Percentiles rank a stretch among this genome's conserved stretches.
These are phyloP conservation scores for Lasioglossum baleicum DNA, from an alignment of 1,140 invertebrate species.

Conservation along the genomic window DNA sequence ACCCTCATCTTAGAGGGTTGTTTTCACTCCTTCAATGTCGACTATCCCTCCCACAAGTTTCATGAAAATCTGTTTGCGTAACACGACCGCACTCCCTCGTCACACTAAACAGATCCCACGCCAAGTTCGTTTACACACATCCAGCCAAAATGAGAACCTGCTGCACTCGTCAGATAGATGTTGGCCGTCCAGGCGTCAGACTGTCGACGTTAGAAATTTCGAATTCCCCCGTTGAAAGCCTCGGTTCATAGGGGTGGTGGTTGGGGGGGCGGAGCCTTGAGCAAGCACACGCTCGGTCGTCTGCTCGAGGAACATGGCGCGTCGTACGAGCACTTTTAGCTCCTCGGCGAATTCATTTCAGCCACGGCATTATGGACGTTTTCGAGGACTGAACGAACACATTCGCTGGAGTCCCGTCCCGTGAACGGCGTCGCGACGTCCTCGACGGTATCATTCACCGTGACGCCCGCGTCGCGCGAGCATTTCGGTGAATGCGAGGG, in stretches of 20 bases:
- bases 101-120: too few relatives aligned
- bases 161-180: not conserved
- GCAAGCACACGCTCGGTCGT: too few relatives aligned
- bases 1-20: too few relatives aligned
- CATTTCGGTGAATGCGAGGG: not conserved
- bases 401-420: not conserved
- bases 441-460: conserved; percentile 11
- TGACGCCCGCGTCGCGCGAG: not conserved
- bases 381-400: conserved; percentile 21
- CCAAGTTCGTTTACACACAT: too few relatives aligned
- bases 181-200: not conserved
- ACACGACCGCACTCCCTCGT: too few relatives aligned
- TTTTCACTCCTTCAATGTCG: too few relatives aligned
- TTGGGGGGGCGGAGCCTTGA: too few relatives aligned
- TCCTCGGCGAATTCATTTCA: conserved; percentile 8
- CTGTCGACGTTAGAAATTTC: not conserved
- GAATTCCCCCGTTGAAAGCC: not conserved
- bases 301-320: not conserved
- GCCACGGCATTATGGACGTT: not conserved
- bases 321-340: not conserved
- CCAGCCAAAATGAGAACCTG: too few relatives aligned
- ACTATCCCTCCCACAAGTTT: too few relatives aligned
- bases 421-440: not conserved
- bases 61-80: too few relatives aligned
- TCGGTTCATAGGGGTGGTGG: not conserved